Percentiles rank a stretch among this genome's conserved stretches.
Evolutionary conservation across 2,888 invertebrate species (phyloP).

Genomic region (Drosophila subsilvestris): DNA sequence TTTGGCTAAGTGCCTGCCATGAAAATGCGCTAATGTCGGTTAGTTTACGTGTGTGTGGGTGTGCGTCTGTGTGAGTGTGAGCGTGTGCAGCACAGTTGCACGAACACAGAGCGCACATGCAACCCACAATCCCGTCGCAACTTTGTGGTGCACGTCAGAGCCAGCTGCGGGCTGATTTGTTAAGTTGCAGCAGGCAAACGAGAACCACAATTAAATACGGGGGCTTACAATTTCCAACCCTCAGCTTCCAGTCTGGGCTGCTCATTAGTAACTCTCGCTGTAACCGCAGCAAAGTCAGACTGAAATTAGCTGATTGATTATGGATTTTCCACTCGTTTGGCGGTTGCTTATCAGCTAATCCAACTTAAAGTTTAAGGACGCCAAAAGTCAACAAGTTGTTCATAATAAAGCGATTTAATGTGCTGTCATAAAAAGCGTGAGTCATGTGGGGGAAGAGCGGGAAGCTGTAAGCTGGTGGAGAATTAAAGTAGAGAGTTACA

Average conservation of each 20-base stretch:
- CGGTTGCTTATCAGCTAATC: constrained; percentile 48
- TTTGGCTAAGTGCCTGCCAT: constrained; percentile 62
- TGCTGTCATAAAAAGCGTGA: constrained; percentile 56
- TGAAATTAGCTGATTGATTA: constrained; percentile 51
- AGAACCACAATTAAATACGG: constrained; percentile 27
- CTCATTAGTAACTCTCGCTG: constrained; percentile 7
- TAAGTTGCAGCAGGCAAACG: constrained; percentile 1
- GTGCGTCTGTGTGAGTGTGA: constrained; percentile 1
- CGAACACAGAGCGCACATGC: constrained; percentile 6
- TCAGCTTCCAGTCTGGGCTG: not conserved
- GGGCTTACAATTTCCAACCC: not conserved
- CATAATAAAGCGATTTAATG: constrained; percentile 75
- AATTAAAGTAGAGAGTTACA: constrained; percentile 8
- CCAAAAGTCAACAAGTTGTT: constrained; percentile 78
- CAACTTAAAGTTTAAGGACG: constrained; percentile 59
- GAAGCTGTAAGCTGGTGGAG: not conserved
- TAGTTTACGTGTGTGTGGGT: constrained; percentile 18
- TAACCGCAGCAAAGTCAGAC: constrained; percentile 28
- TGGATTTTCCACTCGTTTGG: constrained; percentile 65
- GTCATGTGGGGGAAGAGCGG: constrained; percentile 26
- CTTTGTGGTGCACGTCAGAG: constrained; percentile 22
- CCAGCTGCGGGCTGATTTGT: constrained; percentile 27
- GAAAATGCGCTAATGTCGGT: constrained; percentile 59
- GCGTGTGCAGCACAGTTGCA: not conserved
- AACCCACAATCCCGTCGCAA: constrained; percentile 4